Percentiles rank a stretch among this genome's conserved stretches.
phyloP scores from a whole-genome alignment of 2,888 invertebrate species.

The Epiblema foenella region DNA sequence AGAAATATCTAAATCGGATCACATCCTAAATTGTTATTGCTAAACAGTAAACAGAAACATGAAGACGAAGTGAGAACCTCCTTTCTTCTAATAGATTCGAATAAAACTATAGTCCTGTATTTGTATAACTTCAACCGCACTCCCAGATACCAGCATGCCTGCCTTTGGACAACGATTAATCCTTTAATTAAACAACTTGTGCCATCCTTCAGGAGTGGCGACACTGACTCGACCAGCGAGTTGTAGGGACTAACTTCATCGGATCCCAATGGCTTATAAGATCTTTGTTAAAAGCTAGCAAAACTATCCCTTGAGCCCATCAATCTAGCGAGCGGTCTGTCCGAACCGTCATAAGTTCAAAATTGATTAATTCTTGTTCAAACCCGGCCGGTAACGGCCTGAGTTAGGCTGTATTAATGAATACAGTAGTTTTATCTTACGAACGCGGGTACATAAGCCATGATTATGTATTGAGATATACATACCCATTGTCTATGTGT shows the following conservation, averaged over 20 bases:
- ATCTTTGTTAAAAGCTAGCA: background rate
- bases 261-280: background rate
- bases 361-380: constrained; percentile 43
- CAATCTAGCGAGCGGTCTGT: constrained; percentile 40
- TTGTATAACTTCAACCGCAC: background rate
- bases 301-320: constrained; percentile 38
- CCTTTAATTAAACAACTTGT: constrained; percentile 43
- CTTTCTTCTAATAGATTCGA: no score
- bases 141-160: constrained; percentile 5
- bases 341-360: constrained; percentile 41
- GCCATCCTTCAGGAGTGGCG: constrained; percentile 17
- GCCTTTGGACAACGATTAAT: constrained; percentile 21
- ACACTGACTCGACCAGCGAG: background rate
- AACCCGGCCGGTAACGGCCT: constrained; percentile 1
- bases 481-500: no score
- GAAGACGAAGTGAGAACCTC: no score
- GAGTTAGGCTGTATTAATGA: constrained; percentile 1
- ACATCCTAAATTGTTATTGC: no score
- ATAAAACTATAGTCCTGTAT: no score
- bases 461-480: no score
- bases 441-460: no score
- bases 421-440: no score
- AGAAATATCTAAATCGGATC: no score
- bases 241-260: constrained; percentile 2
- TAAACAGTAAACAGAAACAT: no score